Evolutionary conservation across 2,888 invertebrate genomes (phyloP).

Genomic region (Leptura quadrifasciata): DNA sequence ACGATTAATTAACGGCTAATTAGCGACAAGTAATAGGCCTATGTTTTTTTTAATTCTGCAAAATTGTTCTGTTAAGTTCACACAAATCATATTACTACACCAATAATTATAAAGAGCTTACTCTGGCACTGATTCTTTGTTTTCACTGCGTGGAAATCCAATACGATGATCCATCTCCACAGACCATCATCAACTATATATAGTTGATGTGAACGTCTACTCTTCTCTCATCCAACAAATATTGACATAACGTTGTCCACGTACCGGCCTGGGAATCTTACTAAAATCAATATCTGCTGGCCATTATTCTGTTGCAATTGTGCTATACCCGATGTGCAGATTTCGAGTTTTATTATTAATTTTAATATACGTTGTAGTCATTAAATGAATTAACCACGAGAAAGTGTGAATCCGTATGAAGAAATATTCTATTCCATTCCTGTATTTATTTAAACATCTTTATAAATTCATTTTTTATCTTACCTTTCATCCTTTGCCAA

Average conservation of each 20-base stretch:
- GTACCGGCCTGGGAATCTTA: constrained; percentile 70
- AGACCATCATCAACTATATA: constrained; percentile 70
- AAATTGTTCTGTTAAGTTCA: too few relatives aligned
- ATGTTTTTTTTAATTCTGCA: too few relatives aligned
- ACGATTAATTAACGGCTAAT: too few relatives aligned
- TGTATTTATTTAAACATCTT: too few relatives aligned
- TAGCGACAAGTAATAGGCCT: too few relatives aligned
- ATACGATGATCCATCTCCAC: constrained; percentile 58
- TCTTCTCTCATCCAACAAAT: constrained; percentile 77
- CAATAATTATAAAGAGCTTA: not conserved
- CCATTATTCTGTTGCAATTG: constrained; percentile 58
- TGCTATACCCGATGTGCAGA: not conserved
- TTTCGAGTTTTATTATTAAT: not conserved
- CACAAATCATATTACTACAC: too few relatives aligned
- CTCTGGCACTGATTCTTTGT: not conserved
- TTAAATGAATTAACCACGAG: not conserved
- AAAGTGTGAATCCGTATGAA: not conserved
- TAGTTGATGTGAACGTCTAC: constrained; percentile 77
- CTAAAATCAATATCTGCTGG: constrained; percentile 69
- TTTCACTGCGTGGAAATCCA: constrained; percentile 45
- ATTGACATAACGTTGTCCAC: constrained; percentile 77
- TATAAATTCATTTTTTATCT: too few relatives aligned
- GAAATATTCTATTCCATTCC: too few relatives aligned
- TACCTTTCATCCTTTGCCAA: too few relatives aligned
- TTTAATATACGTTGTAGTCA: not conserved